These are phyloP conservation scores for human (Homo sapiens) DNA, from an alignment of 2,113 vertebrate genomes.

Conservation along the genomic window GRCh38 chr22:26342001-26342500, in stretches of 20 bases:
- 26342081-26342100: background rate
- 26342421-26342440: too few species aligned
- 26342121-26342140: background rate
- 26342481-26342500: too few species aligned
- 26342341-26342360: background rate
- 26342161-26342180: background rate
- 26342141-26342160: background rate
- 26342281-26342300: too few species aligned
- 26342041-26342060: background rate
- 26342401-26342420: fast-evolving
- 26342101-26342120: background rate
- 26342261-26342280: background rate
- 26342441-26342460: too few species aligned
- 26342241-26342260: background rate
- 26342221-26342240: too few species aligned
- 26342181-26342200: background rate
- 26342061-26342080: background rate
- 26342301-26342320: background rate
- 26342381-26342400: background rate
- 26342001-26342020: fast-evolving
- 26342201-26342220: background rate
- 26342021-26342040: fast-evolving
- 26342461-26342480: too few species aligned
- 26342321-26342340: background rate
- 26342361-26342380: background rate